Evolutionary conservation across 2,113 vertebrate genomes (phyloP).

Genomic region (Lycaon pictus): DNA sequence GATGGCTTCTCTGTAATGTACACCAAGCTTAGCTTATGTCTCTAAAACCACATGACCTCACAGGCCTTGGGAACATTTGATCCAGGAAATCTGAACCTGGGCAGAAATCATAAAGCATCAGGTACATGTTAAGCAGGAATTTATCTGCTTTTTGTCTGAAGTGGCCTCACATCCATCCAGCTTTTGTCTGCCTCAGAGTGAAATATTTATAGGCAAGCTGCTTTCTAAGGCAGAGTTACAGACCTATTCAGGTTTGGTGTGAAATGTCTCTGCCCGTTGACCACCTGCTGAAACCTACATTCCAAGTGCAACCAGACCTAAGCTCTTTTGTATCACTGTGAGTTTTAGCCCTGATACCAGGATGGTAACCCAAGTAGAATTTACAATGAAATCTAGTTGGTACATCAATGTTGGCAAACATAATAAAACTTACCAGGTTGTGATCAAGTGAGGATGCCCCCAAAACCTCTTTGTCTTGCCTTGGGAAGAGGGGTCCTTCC

Average conservation of each 20-base stretch:
- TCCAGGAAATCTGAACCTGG: slow-evolving; percentile 79
- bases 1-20: slow-evolving; percentile 68
- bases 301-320: slow-evolving; percentile 37
- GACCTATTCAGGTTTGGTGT: slow-evolving; percentile 36
- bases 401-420: neutral
- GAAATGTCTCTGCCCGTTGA: neutral
- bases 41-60: slow-evolving; percentile 69
- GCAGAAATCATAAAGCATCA: slow-evolving; percentile 79
- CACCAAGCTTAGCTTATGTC: slow-evolving; percentile 69
- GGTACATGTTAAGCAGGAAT: slow-evolving; percentile 75
- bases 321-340: neutral
- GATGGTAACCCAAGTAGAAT: neutral
- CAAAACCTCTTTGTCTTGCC: neutral
- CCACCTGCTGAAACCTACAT: slow-evolving; percentile 63
- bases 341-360: neutral
- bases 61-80: slow-evolving; percentile 76
- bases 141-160: slow-evolving; percentile 78
- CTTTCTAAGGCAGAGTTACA: slow-evolving; percentile 58
- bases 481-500: neutral
- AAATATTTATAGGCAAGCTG: slow-evolving; percentile 73
- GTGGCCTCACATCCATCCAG: slow-evolving; percentile 40
- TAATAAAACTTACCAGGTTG: neutral
- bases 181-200: slow-evolving; percentile 63
- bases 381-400: neutral
- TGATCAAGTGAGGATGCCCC: neutral